Base-by-base conservation (phyloP, 2,888 invertebrate genomes). In the Dermolepida albohirtum region DNA sequence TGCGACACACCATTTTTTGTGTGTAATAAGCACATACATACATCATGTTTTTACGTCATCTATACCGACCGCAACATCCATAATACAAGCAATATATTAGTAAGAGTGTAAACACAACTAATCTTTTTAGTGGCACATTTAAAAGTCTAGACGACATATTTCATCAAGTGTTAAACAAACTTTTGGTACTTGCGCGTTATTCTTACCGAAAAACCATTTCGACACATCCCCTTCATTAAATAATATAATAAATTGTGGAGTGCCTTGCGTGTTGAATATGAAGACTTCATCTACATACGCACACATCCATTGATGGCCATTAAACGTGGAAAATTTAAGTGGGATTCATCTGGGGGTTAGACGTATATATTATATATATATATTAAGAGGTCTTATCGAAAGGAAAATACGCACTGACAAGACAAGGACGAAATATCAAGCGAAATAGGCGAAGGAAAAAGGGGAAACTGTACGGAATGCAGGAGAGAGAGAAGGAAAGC, bases 311-410 rank as follows among this genome's bases (percentile, higher is more conserved):
- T 49, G 16, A 50, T 40, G 51, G 34, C 40, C 39, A 64, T 64
- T 64, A 64, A 64, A 40, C n/a, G 16, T 51, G 51, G 64, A 64
- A 64, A 50, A 64, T 44, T 47, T 47, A 34, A 62, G 63, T 65
- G 49, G 74, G 74, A 64, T 69, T 64, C 59, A 65, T 65, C 63
- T 65, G 68, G 66, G 69, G 63, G 74, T 51, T 12, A 27, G 22
- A 22, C 5, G 27, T 17, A 49, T 22, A 76, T 77, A 75, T 75
- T 74, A 78, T 76, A 80, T 80, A 80, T 80, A 80, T 79, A 79
- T 79, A 78, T 79, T 80, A 79, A 69, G 65, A 69, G 70, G 75
- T 72, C 68, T 75, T 79, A 79, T 78, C 78, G 79, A 79, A 79
- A 77, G 77, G 76, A 78, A 78, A 77, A 77, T 73, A 27, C 11